A percentile compares a stretch with the other conserved stretches of the same genome.
Evolutionary conservation across 2,797 vertebrate genomes (phyloP).

Genomic region (Passerculus sandwichensis): DNA sequence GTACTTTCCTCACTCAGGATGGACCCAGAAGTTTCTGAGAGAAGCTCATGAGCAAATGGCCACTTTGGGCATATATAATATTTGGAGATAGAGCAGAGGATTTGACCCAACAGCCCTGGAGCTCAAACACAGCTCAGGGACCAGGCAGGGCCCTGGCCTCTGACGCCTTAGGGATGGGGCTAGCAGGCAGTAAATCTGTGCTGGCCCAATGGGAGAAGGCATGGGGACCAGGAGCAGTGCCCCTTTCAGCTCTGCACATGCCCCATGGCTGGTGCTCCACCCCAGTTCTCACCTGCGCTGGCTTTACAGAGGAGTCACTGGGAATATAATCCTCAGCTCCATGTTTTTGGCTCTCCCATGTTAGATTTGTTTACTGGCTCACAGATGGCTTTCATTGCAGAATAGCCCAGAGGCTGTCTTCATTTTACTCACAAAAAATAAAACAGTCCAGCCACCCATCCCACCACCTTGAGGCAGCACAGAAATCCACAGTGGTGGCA

Average conservation of each 20-base stretch:
- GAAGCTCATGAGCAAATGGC: neutral
- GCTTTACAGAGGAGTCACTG: neutral
- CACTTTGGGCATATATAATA: neutral
- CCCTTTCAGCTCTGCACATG: neutral
- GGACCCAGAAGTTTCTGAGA: neutral
- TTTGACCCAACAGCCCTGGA: neutral
- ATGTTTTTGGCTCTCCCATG: neutral
- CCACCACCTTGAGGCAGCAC: neutral
- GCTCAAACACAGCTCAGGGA: neutral
- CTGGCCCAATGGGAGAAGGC: rapidly evolving
- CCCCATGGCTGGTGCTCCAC: rapidly evolving
- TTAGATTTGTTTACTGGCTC: neutral
- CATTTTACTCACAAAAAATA: neutral
- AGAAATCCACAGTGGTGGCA: rapidly evolving
- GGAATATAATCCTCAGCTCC: neutral
- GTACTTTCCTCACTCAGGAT: neutral
- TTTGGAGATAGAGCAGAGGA: neutral
- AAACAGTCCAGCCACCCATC: neutral
- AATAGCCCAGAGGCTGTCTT: neutral
- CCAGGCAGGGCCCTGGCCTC: neutral
- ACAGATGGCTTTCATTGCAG: neutral
- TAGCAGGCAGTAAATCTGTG: neutral
- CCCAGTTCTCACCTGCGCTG: neutral
- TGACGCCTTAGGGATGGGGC: neutral
- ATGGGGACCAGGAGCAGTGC: rapidly evolving